phyloP scores from a whole-genome alignment of 2,797 vertebrate species.

The Pogonophryne albipinna region DNA sequence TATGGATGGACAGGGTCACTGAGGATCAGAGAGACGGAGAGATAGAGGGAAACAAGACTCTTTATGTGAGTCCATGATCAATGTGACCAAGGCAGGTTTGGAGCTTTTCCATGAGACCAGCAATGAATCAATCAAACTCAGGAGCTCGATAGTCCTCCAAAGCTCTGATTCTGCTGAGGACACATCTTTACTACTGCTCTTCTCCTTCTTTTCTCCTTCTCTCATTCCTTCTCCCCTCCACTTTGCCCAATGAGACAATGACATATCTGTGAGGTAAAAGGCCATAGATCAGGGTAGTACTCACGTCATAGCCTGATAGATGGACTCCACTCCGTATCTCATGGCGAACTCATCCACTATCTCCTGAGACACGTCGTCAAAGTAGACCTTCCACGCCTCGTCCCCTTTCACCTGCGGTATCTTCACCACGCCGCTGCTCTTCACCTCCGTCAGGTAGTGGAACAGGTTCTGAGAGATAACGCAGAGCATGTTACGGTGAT shows the following conservation, averaged over 20 bases:
- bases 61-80: constrained; percentile 65
- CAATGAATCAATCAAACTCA: constrained; percentile 73
- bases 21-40: constrained; percentile 41
- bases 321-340: constrained; percentile 97
- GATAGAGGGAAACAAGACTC: constrained; percentile 36
- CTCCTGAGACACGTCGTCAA: constrained; percentile 95
- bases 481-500: constrained; percentile 29
- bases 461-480: constrained; percentile 91
- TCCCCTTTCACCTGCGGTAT: constrained; percentile 96
- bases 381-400: constrained; percentile 99
- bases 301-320: constrained; percentile 99
- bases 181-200: constrained; percentile 72
- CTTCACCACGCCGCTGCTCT: constrained; percentile 91
- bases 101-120: constrained; percentile 61
- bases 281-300: constrained; percentile 84
- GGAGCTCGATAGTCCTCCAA: constrained; percentile 60
- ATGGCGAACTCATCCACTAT: constrained; percentile 99
- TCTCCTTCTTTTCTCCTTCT: constrained; percentile 51
- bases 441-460: constrained; percentile 95
- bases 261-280: constrained; percentile 72
- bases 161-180: constrained; percentile 76
- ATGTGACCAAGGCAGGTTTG: constrained; percentile 59
- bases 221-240: constrained; percentile 57
- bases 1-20: constrained; percentile 43
- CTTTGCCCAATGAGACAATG: constrained; percentile 71